Evolutionary conservation across 2,797 vertebrate genomes (phyloP).

Genomic region (Vireo griseus): DNA sequence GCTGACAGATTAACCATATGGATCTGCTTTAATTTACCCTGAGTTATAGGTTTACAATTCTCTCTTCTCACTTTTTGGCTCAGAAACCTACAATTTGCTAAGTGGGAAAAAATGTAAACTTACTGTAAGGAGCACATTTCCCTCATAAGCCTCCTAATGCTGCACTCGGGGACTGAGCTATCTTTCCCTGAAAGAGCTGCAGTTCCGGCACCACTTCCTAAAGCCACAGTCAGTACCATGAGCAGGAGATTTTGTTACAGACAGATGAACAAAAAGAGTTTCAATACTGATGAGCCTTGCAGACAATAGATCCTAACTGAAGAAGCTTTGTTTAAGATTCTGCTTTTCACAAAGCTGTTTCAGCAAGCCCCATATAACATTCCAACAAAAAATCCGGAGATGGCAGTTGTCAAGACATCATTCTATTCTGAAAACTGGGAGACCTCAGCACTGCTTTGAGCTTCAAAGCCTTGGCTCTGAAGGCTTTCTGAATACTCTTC

Average conservation of each 20-base stretch:
- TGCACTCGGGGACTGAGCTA: background rate
- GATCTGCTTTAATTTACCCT: slow-evolving; percentile 6
- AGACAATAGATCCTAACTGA: background rate
- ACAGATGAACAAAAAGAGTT: background rate
- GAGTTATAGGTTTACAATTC: background rate
- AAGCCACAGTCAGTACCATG: background rate
- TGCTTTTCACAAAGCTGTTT: background rate
- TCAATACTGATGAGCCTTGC: background rate
- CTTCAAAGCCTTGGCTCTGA: slow-evolving; percentile 10
- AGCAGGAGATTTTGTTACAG: background rate
- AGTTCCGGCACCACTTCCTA: background rate
- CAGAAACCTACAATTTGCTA: background rate
- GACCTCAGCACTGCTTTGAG: background rate
- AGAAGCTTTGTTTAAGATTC: slow-evolving; percentile 18
- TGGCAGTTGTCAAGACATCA: rapidly evolving
- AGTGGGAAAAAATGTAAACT: slow-evolving; percentile 11
- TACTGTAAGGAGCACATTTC: background rate
- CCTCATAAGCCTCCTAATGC: background rate
- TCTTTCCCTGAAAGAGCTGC: background rate
- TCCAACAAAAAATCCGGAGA: background rate
- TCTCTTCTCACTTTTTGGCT: slow-evolving; percentile 13
- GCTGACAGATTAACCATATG: slow-evolving; percentile 10
- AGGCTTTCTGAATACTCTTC: slow-evolving; percentile 13
- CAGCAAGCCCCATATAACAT: background rate
- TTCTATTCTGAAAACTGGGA: background rate